Conservation (phyloP, 2,113 vertebrate species). For the Oncorhynchus tshawytscha region DNA sequence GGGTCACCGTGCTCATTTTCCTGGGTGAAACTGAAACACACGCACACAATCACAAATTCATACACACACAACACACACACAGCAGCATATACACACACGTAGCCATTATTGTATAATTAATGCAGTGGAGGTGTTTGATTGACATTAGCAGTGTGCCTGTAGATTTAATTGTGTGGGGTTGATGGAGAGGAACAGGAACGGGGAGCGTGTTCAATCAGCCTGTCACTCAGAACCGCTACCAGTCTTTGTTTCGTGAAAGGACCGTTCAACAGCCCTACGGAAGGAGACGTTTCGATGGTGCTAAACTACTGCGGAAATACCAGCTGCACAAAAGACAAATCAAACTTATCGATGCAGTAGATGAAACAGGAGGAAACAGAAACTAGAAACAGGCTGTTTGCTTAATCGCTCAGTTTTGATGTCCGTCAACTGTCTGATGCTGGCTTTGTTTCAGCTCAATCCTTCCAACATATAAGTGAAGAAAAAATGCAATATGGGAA, state of each 20-base stretch:
- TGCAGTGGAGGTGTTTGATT: constrained; percentile 49
- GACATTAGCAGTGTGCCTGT: constrained; percentile 56
- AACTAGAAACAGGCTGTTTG: constrained; percentile 4
- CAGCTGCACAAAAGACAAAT: not conserved
- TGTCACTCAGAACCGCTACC: constrained; percentile 62
- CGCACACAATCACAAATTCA: not conserved
- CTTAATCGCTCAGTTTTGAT: not conserved
- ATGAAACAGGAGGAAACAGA: not conserved
- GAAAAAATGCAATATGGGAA: not conserved
- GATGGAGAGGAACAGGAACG: constrained; percentile 61
- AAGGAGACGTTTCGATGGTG: not conserved
- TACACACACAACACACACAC: constrained; percentile 24
- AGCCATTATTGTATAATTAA: constrained; percentile 25
- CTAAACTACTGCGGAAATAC: not conserved
- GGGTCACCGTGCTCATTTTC: constrained; percentile 47
- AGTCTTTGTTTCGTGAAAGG: constrained; percentile 17
- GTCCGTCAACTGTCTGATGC: not conserved
- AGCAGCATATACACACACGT: constrained; percentile 29
- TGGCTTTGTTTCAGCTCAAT: not conserved
- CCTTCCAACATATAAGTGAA: not conserved
- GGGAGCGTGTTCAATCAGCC: constrained; percentile 56
- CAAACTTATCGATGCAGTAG: not conserved
- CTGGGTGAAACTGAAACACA: not conserved
- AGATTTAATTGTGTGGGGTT: constrained; percentile 62
- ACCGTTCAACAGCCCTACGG: not conserved